Evolutionary conservation across 2,113 vertebrate genomes (phyloP), one percentile per base, ranked within the genome.

Genomic region (Microcebus jonahi): DNA sequence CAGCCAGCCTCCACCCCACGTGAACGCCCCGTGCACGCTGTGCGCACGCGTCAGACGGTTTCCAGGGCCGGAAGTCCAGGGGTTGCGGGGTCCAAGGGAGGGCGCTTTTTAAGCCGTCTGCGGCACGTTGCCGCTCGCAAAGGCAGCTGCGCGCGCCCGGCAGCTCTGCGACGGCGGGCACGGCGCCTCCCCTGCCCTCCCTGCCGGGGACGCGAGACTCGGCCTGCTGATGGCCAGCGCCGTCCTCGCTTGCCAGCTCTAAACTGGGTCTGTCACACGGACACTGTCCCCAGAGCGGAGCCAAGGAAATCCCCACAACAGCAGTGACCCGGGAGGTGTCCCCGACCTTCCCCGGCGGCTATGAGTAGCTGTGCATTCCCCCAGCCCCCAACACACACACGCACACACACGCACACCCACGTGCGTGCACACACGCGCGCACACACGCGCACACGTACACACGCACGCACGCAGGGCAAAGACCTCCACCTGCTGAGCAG

Each of bases 271-370:
- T 0, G 1, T 34, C 53, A 79, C 63, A 3, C 6, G 1, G 68
- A 53, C 53, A 63, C 86, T 2, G 59, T 6, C 23, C 0, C 0
- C 90, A 20, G 61, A 10, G 31, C 20, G 0, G 5, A 11, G 73
- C 15, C 6, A 70, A 53, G 88, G 0, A 71, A 50, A 75, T 2
- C 5, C 68, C 13, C 9, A 55, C 0, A 0, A 0, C 23, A 0
- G 34, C 25, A 0, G 14, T n/a, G 59, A 17, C 65, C 55, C 95
- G 2, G 12, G 83, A 0, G 50, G 42, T 5, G 20, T 36, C 57
- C 63, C 0, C 0, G 0, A 0, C 34, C 0, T 0, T 34, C 61
- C 77, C 0, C 0, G 0, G 0, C 4, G 20, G 14, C 0, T 0
- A 1, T 20, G 63, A 0, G 0, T 0, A 9, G 90, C 11, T 59